phyloP scores from a whole-genome alignment of 2,888 invertebrate species.

The Drosophila acutilabella region DNA sequence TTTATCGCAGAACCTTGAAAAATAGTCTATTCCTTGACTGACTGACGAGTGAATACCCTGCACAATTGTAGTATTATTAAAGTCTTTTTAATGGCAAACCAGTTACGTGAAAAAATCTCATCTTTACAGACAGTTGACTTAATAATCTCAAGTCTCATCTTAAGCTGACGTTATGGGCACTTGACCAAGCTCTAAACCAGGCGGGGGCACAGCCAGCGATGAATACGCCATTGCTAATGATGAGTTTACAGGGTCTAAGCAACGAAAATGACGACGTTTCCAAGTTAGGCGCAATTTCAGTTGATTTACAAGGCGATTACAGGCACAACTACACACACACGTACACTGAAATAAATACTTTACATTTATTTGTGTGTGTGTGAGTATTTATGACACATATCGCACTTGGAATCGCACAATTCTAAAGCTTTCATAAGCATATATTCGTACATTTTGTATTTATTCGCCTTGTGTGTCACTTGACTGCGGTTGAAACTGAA shows the following conservation, averaged over 20 bases:
- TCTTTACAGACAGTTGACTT: slow-evolving; percentile 9
- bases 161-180: slow-evolving; percentile 29
- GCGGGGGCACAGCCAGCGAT: neutral
- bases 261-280: slow-evolving; percentile 38
- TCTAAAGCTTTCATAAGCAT: slow-evolving; percentile 29
- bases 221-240: slow-evolving; percentile 5
- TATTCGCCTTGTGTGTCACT: slow-evolving; percentile 67
- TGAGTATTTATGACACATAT: slow-evolving; percentile 49
- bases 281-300: slow-evolving; percentile 64
- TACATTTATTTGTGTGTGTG: slow-evolving; percentile 1
- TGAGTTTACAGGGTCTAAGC: slow-evolving; percentile 36
- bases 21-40: slow-evolving; percentile 18
- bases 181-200: slow-evolving; percentile 22
- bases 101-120: slow-evolving; percentile 41
- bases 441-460: neutral
- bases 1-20: slow-evolving; percentile 41
- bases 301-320: slow-evolving; percentile 64
- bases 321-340: slow-evolving; percentile 20
- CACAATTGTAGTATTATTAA: slow-evolving; percentile 10
- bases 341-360: neutral
- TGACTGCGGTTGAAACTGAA: slow-evolving; percentile 75
- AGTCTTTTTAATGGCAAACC: slow-evolving; percentile 38
- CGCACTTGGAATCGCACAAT: slow-evolving; percentile 47
- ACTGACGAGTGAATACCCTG: slow-evolving; percentile 25
- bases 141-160: slow-evolving; percentile 21